These are phyloP conservation scores for Hyaena hyaena DNA, from an alignment of 2,113 vertebrate species.

Conservation along the genomic window DNA sequence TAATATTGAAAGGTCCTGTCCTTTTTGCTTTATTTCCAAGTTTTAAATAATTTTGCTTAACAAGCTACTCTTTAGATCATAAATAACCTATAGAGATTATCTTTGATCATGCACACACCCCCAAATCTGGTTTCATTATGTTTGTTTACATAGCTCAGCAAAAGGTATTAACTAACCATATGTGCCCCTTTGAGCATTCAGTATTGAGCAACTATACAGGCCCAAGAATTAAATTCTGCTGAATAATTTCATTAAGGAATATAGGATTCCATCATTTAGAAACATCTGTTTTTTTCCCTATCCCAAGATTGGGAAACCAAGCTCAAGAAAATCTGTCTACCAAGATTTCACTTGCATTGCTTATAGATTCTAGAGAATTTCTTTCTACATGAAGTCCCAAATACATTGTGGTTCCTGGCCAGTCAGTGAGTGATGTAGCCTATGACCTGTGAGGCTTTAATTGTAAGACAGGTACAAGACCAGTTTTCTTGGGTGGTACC, in stretches of 20 bases:
- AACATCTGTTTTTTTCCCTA: background rate
- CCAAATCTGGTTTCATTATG: background rate
- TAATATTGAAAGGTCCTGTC: background rate
- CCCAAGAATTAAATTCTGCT: conserved; percentile 34
- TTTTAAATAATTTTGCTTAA: conserved; percentile 52
- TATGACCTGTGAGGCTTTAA: background rate
- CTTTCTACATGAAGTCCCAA: background rate
- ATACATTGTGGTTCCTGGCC: background rate
- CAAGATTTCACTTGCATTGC: background rate
- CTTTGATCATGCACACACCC: background rate
- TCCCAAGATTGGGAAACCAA: conserved; percentile 20
- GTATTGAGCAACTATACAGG: background rate
- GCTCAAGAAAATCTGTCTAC: background rate
- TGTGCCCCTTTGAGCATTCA: background rate
- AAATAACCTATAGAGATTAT: conserved; percentile 47
- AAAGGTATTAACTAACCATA: background rate
- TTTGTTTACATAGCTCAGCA: conserved; percentile 12
- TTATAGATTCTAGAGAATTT: background rate
- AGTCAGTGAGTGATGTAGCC: background rate
- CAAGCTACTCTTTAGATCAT: background rate
- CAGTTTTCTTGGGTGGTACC: background rate
- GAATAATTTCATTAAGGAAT: conserved; percentile 52
- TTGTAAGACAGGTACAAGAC: background rate
- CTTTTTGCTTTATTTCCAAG: conserved; percentile 31
- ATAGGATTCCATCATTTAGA: conserved; percentile 46